Percentiles rank a stretch among this genome's conserved stretches.
Conservation (phyloP, 2,888 invertebrate species). For the Hyppa rectilinea region DNA sequence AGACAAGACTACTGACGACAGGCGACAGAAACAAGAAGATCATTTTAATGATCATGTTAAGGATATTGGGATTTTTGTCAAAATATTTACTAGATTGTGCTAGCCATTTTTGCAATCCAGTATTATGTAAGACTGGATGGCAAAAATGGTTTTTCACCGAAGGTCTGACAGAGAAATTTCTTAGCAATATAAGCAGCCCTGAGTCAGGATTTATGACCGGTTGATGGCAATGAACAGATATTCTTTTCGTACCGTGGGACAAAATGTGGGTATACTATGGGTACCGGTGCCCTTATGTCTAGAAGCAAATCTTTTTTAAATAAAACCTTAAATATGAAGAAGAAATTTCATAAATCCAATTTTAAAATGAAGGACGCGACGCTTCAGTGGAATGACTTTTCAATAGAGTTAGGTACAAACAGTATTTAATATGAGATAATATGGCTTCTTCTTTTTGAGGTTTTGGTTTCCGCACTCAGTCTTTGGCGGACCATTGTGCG, state of each 20-base stretch:
- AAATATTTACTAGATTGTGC: background rate
- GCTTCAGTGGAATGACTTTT: no score
- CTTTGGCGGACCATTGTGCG: no score
- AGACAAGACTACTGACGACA: no score
- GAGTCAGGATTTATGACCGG: background rate
- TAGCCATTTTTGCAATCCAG: no score
- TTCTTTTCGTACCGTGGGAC: no score
- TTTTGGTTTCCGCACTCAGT: no score
- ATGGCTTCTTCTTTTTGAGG: no score
- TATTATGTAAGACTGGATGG: background rate
- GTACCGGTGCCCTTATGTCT: background rate
- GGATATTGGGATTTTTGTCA: no score
- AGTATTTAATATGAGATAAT: background rate
- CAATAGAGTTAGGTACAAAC: constrained; percentile 2
- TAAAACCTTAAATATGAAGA: background rate
- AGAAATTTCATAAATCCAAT: background rate
- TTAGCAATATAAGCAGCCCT: background rate
- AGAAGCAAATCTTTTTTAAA: background rate
- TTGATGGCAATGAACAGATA: background rate
- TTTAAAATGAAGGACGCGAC: constrained; percentile 6
- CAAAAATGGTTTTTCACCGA: background rate
- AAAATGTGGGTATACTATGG: background rate
- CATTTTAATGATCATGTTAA: no score
- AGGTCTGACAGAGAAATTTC: background rate
- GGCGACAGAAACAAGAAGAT: background rate